Conservation (phyloP, 2,888 invertebrate species). For the Tanytarsus gracilentus region DNA sequence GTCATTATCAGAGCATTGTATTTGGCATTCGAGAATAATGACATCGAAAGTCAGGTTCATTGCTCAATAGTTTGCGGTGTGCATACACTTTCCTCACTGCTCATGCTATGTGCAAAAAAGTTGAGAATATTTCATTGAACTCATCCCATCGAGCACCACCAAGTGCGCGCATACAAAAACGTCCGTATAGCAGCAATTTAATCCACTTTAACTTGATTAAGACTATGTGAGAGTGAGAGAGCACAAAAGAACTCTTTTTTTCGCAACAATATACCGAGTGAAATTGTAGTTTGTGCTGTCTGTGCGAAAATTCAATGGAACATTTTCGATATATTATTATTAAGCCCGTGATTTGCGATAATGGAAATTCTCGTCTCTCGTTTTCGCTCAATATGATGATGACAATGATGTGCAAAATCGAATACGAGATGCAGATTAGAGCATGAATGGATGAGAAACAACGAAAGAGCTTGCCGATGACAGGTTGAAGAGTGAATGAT, state of each 20-base stretch:
- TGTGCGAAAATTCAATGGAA: too few relatives aligned
- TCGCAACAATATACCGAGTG: too few relatives aligned
- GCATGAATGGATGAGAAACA: neutral
- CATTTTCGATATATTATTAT: too few relatives aligned
- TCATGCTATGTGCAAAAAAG: too few relatives aligned
- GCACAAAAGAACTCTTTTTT: neutral
- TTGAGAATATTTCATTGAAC: constrained; percentile 1
- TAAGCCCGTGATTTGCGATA: constrained; percentile 8
- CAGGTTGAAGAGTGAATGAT: too few relatives aligned
- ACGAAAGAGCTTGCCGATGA: too few relatives aligned
- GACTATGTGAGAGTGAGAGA: neutral
- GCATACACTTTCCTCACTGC: too few relatives aligned
- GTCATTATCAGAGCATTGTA: neutral
- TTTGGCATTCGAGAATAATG: constrained; percentile 8
- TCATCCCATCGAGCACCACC: neutral
- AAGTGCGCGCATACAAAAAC: too few relatives aligned
- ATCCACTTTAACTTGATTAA: neutral
- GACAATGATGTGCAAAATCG: neutral
- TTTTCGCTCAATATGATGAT: neutral
- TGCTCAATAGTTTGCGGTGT: too few relatives aligned
- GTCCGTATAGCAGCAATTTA: too few relatives aligned
- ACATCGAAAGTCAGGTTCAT: constrained; percentile 11
- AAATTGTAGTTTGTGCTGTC: too few relatives aligned
- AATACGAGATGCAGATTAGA: neutral
- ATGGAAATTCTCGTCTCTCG: too few relatives aligned